phyloP scores from a whole-genome alignment of 2,888 invertebrate genomes.

The Pegoplata infirma region DNA sequence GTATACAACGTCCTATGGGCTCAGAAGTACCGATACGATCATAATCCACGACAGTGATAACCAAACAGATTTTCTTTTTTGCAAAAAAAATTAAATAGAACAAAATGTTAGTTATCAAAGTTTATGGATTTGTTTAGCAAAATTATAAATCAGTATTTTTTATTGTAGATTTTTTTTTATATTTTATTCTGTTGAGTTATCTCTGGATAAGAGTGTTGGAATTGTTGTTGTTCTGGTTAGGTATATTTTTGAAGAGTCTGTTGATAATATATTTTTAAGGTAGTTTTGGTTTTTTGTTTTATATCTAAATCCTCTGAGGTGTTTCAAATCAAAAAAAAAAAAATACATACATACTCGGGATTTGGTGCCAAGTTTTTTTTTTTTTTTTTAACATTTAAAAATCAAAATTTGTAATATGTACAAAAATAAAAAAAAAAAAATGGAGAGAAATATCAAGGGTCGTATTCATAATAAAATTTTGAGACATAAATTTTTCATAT shows the following conservation, averaged over 20 bases:
- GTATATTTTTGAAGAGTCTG: conserved; percentile 52
- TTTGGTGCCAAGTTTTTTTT: conserved; percentile 46
- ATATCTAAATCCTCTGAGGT: conserved; percentile 28
- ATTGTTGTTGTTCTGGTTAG: conserved; percentile 42
- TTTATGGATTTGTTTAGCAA: conserved; percentile 50
- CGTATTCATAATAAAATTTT: too few species aligned
- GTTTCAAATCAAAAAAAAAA: conserved; percentile 34
- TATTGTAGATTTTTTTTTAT: conserved; percentile 42
- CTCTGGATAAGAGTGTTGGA: conserved; percentile 47
- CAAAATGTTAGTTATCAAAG: conserved; percentile 59
- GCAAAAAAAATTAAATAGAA: conserved; percentile 48
- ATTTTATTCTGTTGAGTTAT: conserved; percentile 40
- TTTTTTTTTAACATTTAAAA: conserved; percentile 40
- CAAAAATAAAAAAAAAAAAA: conserved; percentile 9
- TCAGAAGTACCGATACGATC: conserved; percentile 99
- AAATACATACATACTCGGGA: conserved; percentile 52
- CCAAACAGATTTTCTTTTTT: conserved; percentile 96
- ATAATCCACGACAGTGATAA: conserved; percentile 99
- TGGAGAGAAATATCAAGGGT: conserved; percentile 37
- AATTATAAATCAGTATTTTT: conserved; percentile 46
- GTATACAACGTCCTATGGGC: conserved; percentile 97
- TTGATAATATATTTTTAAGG: conserved; percentile 47
- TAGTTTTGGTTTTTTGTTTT: conserved; percentile 7
- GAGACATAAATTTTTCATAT: too few species aligned
- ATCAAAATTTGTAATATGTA: conserved; percentile 16